A percentile compares a stretch with the other conserved stretches of the same genome.
Conservation (phyloP, 1,140 invertebrate species). For the Heliothis virescens region DNA sequence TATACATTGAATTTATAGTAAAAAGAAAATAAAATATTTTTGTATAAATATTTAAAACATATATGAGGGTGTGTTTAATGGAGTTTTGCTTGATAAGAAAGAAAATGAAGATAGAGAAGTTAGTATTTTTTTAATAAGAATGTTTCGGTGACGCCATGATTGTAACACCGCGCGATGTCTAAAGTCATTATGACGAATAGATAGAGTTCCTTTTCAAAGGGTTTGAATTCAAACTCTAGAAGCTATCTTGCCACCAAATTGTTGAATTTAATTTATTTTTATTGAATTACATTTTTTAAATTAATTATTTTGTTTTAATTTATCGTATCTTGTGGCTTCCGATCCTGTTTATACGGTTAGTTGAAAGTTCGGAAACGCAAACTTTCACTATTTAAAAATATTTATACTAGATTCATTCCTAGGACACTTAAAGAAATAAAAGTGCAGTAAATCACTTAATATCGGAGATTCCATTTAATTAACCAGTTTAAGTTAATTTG, state of each 20-base stretch:
- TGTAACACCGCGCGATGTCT: conserved; percentile 6
- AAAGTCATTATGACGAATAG: conserved; percentile 50
- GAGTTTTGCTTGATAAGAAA: background rate
- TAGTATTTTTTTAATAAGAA: background rate
- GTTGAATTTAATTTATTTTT: conserved; percentile 76
- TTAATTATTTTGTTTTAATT: conserved; percentile 50
- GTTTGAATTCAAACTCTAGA: conserved; percentile 68
- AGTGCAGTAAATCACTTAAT: too few relatives aligned
- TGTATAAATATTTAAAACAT: background rate
- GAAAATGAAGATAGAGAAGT: background rate
- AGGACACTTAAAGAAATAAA: too few relatives aligned
- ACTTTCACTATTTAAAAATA: too few relatives aligned
- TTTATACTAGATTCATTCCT: too few relatives aligned
- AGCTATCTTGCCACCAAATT: conserved; percentile 84
- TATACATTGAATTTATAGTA: background rate
- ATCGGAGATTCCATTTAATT: too few relatives aligned
- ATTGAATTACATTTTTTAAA: conserved; percentile 66
- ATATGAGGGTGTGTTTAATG: background rate
- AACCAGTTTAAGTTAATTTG: too few relatives aligned
- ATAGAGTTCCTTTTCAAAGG: conserved; percentile 75
- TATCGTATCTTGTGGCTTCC: background rate
- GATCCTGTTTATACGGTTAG: background rate
- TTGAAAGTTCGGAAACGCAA: too few relatives aligned
- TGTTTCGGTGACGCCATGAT: background rate
- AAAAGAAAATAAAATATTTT: background rate